Percentiles rank a stretch among this genome's conserved stretches.
Conservation (phyloP, 2,113 vertebrate species). For the Mesoclemmys tuberculata region DNA sequence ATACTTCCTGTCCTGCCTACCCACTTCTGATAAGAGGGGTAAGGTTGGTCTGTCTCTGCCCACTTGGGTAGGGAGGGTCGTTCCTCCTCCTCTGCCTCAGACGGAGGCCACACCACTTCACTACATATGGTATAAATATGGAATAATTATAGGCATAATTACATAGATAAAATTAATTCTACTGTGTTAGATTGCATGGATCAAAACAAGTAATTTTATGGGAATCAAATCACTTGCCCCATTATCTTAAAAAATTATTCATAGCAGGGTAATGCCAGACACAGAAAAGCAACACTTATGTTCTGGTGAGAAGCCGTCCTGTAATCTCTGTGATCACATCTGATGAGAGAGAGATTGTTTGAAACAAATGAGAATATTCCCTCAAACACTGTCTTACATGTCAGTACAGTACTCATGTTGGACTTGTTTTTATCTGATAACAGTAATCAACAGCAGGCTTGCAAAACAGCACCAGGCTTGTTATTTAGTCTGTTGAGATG, state of each 20-base stretch:
- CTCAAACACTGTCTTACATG: background rate
- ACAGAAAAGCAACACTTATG: background rate
- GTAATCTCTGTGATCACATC: background rate
- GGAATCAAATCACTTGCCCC: background rate
- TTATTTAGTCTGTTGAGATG: background rate
- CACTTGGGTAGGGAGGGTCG: too few species aligned
- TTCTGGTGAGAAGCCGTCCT: background rate
- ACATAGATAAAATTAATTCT: background rate
- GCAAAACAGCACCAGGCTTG: background rate
- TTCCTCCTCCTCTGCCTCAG: too few species aligned
- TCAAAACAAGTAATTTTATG: background rate
- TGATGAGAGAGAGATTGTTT: background rate
- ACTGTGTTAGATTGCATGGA: background rate
- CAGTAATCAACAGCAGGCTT: background rate
- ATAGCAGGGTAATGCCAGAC: background rate
- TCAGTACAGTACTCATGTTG: background rate
- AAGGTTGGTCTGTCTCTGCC: too few species aligned
- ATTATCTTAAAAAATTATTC: background rate
- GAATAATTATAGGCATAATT: background rate
- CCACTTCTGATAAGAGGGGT: too few species aligned
- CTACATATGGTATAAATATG: background rate
- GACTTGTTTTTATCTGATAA: background rate
- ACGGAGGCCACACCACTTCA: too few species aligned
- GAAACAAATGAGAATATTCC: background rate
- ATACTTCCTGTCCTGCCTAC: too few species aligned